These are phyloP conservation scores for Leptodactylus fuscus DNA, from an alignment of 2,113 vertebrate genomes.

Conservation along the genomic window DNA sequence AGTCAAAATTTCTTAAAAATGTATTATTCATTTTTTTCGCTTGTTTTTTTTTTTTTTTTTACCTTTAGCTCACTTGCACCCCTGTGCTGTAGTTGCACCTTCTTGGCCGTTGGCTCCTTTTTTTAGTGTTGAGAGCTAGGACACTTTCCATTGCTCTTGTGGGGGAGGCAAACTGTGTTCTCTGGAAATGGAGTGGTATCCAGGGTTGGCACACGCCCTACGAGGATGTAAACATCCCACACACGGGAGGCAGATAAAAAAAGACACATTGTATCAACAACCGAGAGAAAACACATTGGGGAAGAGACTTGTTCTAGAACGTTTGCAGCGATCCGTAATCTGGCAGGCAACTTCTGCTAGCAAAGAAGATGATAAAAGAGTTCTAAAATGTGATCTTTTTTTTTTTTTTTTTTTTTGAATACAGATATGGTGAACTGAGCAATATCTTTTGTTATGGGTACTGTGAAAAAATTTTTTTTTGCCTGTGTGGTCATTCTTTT, in stretches of 20 bases:
- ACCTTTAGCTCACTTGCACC: not conserved
- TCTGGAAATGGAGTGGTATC: slow-evolving; percentile 66
- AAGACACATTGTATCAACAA: slow-evolving; percentile 67
- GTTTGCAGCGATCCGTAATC: not conserved
- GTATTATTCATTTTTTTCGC: too few species aligned
- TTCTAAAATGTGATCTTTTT: too few species aligned
- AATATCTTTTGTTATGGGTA: not conserved
- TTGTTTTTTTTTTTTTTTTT: too few species aligned
- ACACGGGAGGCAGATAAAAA: slow-evolving; percentile 68
- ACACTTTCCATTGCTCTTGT: slow-evolving; percentile 28
- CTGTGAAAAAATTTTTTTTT: not conserved
- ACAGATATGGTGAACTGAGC: too few species aligned
- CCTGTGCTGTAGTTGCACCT: not conserved
- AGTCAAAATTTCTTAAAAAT: too few species aligned
- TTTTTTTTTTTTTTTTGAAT: too few species aligned
- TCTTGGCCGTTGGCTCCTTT: not conserved
- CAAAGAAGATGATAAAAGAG: not conserved
- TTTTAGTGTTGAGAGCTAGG: not conserved
- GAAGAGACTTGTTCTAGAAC: slow-evolving; percentile 36
- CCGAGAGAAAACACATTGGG: slow-evolving; percentile 48
- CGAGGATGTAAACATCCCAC: slow-evolving; percentile 64
- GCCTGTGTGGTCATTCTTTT: not conserved
- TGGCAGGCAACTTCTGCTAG: not conserved
- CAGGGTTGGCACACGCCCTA: slow-evolving; percentile 57
- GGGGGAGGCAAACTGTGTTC: slow-evolving; percentile 61